Conservation (phyloP, 2,113 vertebrate genomes). For the Poeciliopsis prolifica region DNA sequence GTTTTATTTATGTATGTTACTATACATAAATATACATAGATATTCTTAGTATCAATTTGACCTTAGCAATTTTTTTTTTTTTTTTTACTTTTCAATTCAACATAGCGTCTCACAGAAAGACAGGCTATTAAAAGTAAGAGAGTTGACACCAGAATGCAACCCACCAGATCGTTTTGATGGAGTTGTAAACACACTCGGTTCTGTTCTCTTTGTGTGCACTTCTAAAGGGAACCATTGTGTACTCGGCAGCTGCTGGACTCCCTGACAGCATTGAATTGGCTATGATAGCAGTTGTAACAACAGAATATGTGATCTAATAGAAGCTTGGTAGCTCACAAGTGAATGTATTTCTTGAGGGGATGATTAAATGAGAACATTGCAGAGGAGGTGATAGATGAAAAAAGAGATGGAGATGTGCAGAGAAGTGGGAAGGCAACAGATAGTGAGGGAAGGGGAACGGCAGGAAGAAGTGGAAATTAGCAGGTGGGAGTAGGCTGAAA, state of each 20-base stretch:
- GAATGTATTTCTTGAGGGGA: slow-evolving; percentile 81
- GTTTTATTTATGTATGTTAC: too few species aligned
- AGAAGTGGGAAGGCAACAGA: slow-evolving; percentile 68
- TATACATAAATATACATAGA: too few species aligned
- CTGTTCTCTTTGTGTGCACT: slow-evolving; percentile 19
- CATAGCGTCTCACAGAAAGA: slow-evolving; percentile 8
- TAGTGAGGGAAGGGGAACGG: slow-evolving; percentile 53
- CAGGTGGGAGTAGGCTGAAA: slow-evolving; percentile 71
- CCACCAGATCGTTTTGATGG: slow-evolving; percentile 3
- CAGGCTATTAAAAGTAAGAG: slow-evolving; percentile 18
- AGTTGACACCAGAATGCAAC: not conserved
- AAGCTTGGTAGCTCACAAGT: slow-evolving; percentile 71
- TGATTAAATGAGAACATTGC: slow-evolving; percentile 83
- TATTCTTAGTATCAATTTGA: too few species aligned
- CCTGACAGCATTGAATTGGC: slow-evolving; percentile 64
- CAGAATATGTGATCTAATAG: slow-evolving; percentile 70
- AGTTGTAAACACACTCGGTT: slow-evolving; percentile 32
- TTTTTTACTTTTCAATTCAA: slow-evolving; percentile 39
- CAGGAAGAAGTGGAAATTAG: slow-evolving; percentile 74
- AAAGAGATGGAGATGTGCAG: slow-evolving; percentile 70
- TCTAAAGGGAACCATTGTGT: slow-evolving; percentile 42
- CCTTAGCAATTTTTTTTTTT: too few species aligned
- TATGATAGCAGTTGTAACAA: slow-evolving; percentile 68
- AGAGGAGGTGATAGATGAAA: slow-evolving; percentile 82
- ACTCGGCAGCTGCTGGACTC: slow-evolving; percentile 43